phyloP scores from a whole-genome alignment of 2,113 vertebrate species.

The Rhinopomastus cyanomelas region DNA sequence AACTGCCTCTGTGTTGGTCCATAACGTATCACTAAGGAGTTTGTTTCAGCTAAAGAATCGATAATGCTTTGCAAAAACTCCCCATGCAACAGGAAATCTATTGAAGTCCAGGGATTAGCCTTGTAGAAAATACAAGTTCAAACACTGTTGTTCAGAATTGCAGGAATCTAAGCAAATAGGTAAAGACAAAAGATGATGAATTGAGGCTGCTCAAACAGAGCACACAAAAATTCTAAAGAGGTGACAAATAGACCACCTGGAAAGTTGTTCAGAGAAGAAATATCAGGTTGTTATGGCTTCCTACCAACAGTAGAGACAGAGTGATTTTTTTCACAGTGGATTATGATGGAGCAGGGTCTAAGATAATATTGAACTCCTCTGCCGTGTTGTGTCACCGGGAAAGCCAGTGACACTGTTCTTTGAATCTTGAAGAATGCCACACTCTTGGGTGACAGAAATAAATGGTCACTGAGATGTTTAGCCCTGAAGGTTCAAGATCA shows the following conservation, averaged over 20 bases:
- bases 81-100: background rate
- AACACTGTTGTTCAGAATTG: slow-evolving; percentile 33
- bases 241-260: slow-evolving; percentile 34
- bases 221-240: slow-evolving; percentile 36
- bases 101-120: background rate
- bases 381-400: slow-evolving; percentile 3
- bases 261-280: slow-evolving; percentile 41
- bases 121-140: background rate
- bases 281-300: slow-evolving; percentile 40
- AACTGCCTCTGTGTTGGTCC: fast-evolving
- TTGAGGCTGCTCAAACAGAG: slow-evolving; percentile 15
- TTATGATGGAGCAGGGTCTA: slow-evolving; percentile 35
- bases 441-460: slow-evolving; percentile 27
- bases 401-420: background rate
- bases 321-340: slow-evolving; percentile 43
- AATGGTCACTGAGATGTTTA: slow-evolving; percentile 22
- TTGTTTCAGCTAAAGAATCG: background rate
- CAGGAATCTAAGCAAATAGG: background rate
- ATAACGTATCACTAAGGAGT: background rate
- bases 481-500: slow-evolving; percentile 25
- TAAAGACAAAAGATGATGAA: slow-evolving; percentile 25
- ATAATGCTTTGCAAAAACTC: background rate
- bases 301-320: slow-evolving; percentile 4
- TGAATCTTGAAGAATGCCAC: background rate
- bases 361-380: slow-evolving; percentile 14